Evolutionary conservation across 2,797 vertebrate genomes (phyloP).

Genomic region (Emys orbicularis): DNA sequence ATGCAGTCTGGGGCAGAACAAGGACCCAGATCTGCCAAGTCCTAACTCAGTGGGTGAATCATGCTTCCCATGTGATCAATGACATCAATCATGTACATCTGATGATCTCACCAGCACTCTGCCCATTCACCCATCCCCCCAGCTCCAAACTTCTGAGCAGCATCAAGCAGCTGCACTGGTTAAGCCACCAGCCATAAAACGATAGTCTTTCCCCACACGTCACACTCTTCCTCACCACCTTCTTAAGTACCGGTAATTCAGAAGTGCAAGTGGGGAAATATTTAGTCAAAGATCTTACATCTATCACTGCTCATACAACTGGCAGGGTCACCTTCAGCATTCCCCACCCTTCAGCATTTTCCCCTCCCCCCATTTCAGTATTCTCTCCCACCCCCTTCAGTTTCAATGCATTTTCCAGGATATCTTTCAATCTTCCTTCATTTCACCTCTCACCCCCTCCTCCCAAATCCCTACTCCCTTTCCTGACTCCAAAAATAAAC

Average conservation of each 20-base stretch:
- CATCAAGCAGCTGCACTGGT: neutral
- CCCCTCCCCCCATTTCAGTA: neutral
- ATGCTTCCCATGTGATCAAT: neutral
- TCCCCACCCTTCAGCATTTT: neutral
- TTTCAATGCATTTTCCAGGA: accelerated
- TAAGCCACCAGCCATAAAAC: neutral
- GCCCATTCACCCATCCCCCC: neutral
- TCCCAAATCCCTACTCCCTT: neutral
- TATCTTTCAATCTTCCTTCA: neutral
- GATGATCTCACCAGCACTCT: neutral
- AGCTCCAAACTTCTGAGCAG: neutral
- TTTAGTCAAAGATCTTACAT: neutral
- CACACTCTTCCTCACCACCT: neutral
- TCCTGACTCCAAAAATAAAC: neutral
- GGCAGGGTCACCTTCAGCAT: neutral
- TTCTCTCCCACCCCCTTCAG: neutral
- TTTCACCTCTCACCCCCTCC: neutral
- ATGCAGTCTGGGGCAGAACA: neutral
- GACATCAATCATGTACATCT: neutral
- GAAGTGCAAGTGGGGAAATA: neutral
- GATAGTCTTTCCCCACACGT: neutral
- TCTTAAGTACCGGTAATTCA: neutral
- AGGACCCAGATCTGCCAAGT: neutral
- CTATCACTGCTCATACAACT: neutral
- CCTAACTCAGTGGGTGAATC: neutral